A percentile compares a stretch with the other conserved stretches of the same genome.
Evolutionary conservation across 2,797 vertebrate genomes (phyloP).

Genomic region (Siniperca undulata): DNA sequence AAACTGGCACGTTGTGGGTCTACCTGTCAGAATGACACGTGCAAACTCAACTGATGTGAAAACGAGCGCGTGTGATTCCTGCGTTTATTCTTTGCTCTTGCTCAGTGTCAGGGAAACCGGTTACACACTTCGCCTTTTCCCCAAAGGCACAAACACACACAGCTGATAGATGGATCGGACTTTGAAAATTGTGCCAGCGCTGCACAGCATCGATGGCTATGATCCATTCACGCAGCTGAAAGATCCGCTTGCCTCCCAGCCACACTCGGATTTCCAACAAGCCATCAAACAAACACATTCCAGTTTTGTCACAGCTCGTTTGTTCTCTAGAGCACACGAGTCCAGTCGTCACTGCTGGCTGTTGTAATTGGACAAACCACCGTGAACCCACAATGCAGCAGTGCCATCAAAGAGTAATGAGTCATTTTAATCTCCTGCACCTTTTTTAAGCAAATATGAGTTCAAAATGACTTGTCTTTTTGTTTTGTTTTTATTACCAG

Average conservation of each 20-base stretch:
- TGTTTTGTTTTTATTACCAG: conserved; percentile 9
- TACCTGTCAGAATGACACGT: conserved; percentile 31
- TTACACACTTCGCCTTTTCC: conserved; percentile 12
- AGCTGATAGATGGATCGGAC: conserved; percentile 55
- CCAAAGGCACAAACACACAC: conserved; percentile 25
- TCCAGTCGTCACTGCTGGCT: conserved; percentile 24
- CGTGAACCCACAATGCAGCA: conserved; percentile 33
- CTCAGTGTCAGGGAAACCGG: conserved; percentile 24
- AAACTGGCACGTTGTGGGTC: conserved; percentile 2
- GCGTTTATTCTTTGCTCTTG: conserved; percentile 13
- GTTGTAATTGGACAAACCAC: conserved; percentile 56
- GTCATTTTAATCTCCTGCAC: conserved; percentile 49
- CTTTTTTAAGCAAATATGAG: conserved; percentile 40
- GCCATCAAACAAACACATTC: conserved; percentile 57
- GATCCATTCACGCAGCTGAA: conserved; percentile 60
- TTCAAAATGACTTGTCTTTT: conserved; percentile 23
- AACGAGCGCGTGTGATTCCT: neutral
- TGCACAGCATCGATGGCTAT: conserved; percentile 47
- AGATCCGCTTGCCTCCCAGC: conserved; percentile 42
- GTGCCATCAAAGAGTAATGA: conserved; percentile 38
- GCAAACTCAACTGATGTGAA: conserved; percentile 19
- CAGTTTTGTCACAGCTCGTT: conserved; percentile 44
- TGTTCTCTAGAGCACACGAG: conserved; percentile 23
- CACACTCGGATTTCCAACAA: conserved; percentile 42
- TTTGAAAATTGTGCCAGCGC: conserved; percentile 60